Conservation (phyloP, 2,888 invertebrate species). For the Hyposoter dolosus region DNA sequence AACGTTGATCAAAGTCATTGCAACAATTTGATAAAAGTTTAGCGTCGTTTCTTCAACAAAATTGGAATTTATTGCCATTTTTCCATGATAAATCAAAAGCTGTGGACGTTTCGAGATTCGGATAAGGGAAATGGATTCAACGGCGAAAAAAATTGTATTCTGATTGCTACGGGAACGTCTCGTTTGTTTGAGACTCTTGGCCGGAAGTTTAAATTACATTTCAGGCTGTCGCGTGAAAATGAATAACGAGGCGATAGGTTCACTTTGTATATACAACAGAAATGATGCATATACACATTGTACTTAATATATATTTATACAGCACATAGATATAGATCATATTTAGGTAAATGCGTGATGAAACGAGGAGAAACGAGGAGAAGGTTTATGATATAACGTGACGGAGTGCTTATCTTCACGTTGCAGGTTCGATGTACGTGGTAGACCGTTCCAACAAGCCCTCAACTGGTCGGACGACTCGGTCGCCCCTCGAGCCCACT, state of each 20-base stretch:
- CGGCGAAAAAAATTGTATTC: slow-evolving; percentile 1
- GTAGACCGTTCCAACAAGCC: slow-evolving; percentile 85
- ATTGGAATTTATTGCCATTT: not conserved
- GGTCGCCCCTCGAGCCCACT: slow-evolving; percentile 86
- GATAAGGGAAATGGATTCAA: not conserved
- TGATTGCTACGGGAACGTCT: not conserved
- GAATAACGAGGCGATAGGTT: slow-evolving; percentile 15
- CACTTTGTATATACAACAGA: not conserved
- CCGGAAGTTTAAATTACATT: slow-evolving; percentile 16
- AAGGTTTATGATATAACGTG: slow-evolving; percentile 44
- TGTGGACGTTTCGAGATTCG: not conserved
- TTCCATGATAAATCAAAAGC: not conserved
- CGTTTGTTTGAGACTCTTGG: not conserved
- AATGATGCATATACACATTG: slow-evolving; percentile 1
- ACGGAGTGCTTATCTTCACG: slow-evolving; percentile 50
- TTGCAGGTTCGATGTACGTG: slow-evolving; percentile 86
- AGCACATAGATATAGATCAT: slow-evolving; percentile 33
- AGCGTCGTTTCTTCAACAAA: not conserved
- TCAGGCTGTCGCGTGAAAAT: slow-evolving; percentile 11
- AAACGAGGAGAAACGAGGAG: slow-evolving; percentile 42
- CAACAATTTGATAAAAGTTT: too few species aligned
- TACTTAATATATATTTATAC: slow-evolving; percentile 9
- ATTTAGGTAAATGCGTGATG: slow-evolving; percentile 40
- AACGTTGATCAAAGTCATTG: too few species aligned
- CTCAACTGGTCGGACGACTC: slow-evolving; percentile 86